Percentiles rank a stretch among this genome's conserved stretches.
These are phyloP conservation scores for Dasypogon diadema DNA, from an alignment of 2,888 invertebrate genomes.

Conservation along the genomic window DNA sequence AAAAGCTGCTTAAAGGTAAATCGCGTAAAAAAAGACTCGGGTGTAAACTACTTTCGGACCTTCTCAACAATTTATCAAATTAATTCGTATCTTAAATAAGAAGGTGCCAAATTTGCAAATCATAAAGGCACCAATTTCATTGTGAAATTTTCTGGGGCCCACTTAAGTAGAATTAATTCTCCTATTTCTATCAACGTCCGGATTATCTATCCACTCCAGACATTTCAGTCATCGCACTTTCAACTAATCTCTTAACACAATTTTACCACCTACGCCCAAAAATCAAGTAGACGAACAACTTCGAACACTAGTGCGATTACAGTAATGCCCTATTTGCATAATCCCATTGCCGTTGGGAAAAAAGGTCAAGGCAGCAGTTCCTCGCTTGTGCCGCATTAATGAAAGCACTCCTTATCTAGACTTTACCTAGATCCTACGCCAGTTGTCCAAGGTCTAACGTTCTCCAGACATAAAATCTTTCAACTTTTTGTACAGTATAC, in stretches of 20 bases:
- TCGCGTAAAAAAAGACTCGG: too few relatives aligned
- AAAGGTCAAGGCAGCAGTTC: slow-evolving; percentile 44
- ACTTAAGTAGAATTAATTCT: not conserved
- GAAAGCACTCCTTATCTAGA: slow-evolving; percentile 24
- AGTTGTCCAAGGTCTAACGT: slow-evolving; percentile 25
- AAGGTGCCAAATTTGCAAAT: too few relatives aligned
- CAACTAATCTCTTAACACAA: slow-evolving; percentile 34
- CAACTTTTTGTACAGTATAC: not conserved
- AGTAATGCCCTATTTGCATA: slow-evolving; percentile 47
- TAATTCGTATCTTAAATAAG: too few relatives aligned
- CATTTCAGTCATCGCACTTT: slow-evolving; percentile 19
- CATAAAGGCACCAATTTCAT: not conserved
- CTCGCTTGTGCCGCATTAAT: slow-evolving; percentile 17
- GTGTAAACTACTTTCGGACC: too few relatives aligned
- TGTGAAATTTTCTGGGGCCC: slow-evolving; percentile 1
- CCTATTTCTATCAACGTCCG: not conserved
- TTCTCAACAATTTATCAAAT: too few relatives aligned
- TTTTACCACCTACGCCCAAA: slow-evolving; percentile 17
- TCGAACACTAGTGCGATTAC: not conserved
- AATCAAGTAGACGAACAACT: slow-evolving; percentile 31
- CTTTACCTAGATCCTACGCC: slow-evolving; percentile 29
- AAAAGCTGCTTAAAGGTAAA: too few relatives aligned
- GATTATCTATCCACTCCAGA: slow-evolving; percentile 33
- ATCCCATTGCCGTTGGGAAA: slow-evolving; percentile 27
- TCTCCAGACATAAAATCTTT: not conserved